Conservation (phyloP, 2,888 invertebrate species). For the Holacanthella duospinosa region DNA sequence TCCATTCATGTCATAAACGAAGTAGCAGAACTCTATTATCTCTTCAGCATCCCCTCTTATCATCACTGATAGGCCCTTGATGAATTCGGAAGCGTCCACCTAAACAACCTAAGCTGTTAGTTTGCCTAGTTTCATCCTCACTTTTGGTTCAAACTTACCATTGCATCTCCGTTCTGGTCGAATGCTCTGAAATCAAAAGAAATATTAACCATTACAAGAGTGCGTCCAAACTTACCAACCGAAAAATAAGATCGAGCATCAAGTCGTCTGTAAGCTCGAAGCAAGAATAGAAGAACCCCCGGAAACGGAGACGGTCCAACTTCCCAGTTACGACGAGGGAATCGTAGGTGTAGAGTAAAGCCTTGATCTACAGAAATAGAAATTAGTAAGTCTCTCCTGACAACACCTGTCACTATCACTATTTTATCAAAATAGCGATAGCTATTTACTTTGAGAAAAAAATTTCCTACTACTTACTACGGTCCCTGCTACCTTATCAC, state of each 20-base stretch:
- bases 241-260: conserved; percentile 27
- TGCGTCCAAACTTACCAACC: background rate
- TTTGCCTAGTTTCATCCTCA: too few relatives aligned
- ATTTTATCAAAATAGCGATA: too few relatives aligned
- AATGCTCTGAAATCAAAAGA: conserved; percentile 14
- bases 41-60: conserved; percentile 28
- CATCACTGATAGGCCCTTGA: conserved; percentile 26
- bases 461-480: too few relatives aligned
- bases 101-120: conserved; percentile 4
- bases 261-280: conserved; percentile 24
- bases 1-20: conserved; percentile 23
- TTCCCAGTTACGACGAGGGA: background rate
- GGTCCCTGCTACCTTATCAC: too few relatives aligned
- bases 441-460: too few relatives aligned
- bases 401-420: too few relatives aligned
- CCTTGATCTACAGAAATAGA: background rate
- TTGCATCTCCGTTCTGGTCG: conserved; percentile 25
- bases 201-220: too few relatives aligned
- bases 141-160: too few relatives aligned
- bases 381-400: too few relatives aligned
- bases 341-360: background rate
- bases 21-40: conserved; percentile 24
- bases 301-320: conserved; percentile 9
- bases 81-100: conserved; percentile 22
- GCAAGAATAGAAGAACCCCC: conserved; percentile 1